Evolutionary conservation across 64 coral and sea anemone species (phyloP).

Genomic region (Anthopleura sola): DNA sequence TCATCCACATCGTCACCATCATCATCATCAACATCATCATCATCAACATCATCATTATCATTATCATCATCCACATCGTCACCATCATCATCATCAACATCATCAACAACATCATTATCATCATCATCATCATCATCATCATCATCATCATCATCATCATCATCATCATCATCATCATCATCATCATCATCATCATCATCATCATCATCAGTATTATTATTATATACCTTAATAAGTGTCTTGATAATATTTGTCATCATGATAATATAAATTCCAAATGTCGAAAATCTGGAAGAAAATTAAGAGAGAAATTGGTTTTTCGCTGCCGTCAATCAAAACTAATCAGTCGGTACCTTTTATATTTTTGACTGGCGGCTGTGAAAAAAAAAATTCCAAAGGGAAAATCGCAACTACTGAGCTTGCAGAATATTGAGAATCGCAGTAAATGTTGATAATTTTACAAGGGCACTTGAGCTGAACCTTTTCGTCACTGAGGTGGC

Average conservation of each 20-base stretch:
- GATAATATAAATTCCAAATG: conserved; percentile 96
- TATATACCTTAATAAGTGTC: conserved; percentile 79
- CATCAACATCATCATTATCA: too few relatives aligned
- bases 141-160: neutral
- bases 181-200: neutral
- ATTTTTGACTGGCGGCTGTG: too few relatives aligned
- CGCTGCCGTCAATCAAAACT: too few relatives aligned
- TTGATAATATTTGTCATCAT: conserved; percentile 96
- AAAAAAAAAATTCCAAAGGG: too few relatives aligned
- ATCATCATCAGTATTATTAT: neutral
- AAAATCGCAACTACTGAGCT: too few relatives aligned
- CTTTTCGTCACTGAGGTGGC: too few relatives aligned
- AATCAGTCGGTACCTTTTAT: too few relatives aligned
- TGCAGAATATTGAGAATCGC: too few relatives aligned
- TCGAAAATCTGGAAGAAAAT: conserved; percentile 70
- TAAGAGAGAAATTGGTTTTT: too few relatives aligned
- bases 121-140: neutral
- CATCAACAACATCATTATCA: neutral
- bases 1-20: neutral
- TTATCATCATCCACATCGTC: neutral
- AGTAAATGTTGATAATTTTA: too few relatives aligned
- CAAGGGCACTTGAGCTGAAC: too few relatives aligned
- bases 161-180: too few relatives aligned
- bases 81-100: neutral
- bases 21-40: neutral